A percentile compares a stretch with the other conserved stretches of the same genome.
Evolutionary conservation across 2,113 vertebrate species (phyloP).

Genomic region (Pelvicachromis taeniatus): DNA sequence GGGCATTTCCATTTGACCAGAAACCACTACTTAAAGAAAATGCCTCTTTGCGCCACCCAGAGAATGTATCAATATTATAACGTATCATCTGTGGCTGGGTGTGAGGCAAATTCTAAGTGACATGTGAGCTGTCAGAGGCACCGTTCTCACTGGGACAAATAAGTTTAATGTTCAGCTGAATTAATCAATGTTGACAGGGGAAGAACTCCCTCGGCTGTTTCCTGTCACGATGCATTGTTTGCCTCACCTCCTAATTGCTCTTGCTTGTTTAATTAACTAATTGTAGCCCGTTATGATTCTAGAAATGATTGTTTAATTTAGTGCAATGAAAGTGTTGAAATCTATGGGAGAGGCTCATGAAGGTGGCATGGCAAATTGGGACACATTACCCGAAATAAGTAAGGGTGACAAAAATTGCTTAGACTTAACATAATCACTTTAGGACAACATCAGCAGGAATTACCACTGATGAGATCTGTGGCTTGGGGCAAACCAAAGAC

Average conservation of each 20-base stretch:
- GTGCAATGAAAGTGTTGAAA: slow-evolving; percentile 23
- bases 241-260: slow-evolving; percentile 61
- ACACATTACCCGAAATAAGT: slow-evolving; percentile 21
- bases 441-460: background rate
- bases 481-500: background rate
- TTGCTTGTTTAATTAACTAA: slow-evolving; percentile 67
- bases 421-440: slow-evolving; percentile 9
- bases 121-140: slow-evolving; percentile 31
- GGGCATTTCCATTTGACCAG: slow-evolving; percentile 38
- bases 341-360: slow-evolving; percentile 19
- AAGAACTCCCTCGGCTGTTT: slow-evolving; percentile 55
- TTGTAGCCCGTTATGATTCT: slow-evolving; percentile 54
- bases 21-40: slow-evolving; percentile 26
- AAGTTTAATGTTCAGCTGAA: slow-evolving; percentile 42
- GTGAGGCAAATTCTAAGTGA: slow-evolving; percentile 48
- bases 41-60: background rate
- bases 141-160: slow-evolving; percentile 51
- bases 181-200: slow-evolving; percentile 60
- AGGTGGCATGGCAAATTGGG: slow-evolving; percentile 1
- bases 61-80: slow-evolving; percentile 37
- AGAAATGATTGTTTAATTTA: slow-evolving; percentile 61
- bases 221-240: slow-evolving; percentile 52
- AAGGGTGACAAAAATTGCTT: slow-evolving; percentile 26
- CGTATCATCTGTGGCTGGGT: slow-evolving; percentile 27
- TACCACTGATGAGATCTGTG: background rate